phyloP scores from a whole-genome alignment of 2,113 vertebrate genomes.

The Dendropsophus ebraccatus region DNA sequence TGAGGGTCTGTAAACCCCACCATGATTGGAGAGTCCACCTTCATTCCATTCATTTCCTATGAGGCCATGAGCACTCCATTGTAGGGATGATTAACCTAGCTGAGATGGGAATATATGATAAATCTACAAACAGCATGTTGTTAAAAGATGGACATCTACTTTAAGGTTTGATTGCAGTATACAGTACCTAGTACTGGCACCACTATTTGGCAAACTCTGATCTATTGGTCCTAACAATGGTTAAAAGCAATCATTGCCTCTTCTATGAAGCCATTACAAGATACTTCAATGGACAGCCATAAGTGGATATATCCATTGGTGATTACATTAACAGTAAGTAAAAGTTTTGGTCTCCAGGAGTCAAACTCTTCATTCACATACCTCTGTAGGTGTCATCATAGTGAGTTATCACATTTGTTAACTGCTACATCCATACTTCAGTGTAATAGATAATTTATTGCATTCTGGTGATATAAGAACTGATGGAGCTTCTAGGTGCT shows the following conservation, averaged over 20 bases:
- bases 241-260: neutral
- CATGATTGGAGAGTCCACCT: no score
- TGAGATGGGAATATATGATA: no score
- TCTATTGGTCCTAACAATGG: neutral
- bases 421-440: neutral
- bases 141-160: neutral
- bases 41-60: no score
- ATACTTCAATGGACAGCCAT: neutral
- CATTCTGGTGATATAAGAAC: neutral
- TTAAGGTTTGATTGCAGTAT: neutral
- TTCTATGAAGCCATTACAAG: no score
- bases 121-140: neutral
- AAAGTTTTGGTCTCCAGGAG: neutral
- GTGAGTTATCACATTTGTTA: neutral
- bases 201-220: neutral
- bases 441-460: neutral
- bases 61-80: no score
- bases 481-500: neutral
- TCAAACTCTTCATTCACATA: neutral
- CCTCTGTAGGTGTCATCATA: neutral
- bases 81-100: no score
- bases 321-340: neutral
- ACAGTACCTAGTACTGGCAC: neutral
- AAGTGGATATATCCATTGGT: neutral
- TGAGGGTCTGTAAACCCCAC: no score